A percentile compares a stretch with the other conserved stretches of the same genome.
These are phyloP conservation scores for Papio anubis DNA, from an alignment of 2,113 vertebrate species.

Conservation along the genomic window DNA sequence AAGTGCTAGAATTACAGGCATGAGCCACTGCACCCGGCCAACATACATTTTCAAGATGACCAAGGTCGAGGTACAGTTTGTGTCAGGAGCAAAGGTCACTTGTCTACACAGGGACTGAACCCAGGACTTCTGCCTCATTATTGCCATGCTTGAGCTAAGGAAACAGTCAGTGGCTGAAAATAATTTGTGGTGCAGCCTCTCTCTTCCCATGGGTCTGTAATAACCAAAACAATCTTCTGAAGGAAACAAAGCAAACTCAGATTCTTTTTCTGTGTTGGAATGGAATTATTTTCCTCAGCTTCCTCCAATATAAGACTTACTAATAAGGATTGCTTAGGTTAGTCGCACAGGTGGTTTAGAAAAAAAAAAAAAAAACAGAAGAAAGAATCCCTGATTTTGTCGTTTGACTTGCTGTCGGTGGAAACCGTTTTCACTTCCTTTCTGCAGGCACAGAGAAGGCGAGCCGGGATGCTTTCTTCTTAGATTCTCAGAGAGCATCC, in stretches of 20 bases:
- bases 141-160: background rate
- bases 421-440: background rate
- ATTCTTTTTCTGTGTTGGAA: background rate
- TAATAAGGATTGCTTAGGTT: background rate
- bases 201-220: background rate
- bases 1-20: too few species aligned
- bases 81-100: background rate
- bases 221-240: conserved; percentile 9
- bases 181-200: background rate
- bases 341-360: background rate
- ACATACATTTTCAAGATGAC: background rate
- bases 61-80: background rate
- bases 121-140: background rate
- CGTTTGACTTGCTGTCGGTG: background rate
- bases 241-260: conserved; percentile 17
- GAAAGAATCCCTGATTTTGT: background rate
- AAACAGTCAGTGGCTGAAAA: background rate
- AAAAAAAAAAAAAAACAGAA: background rate
- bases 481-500: fast-evolving
- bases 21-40: too few species aligned
- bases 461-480: background rate
- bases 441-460: background rate
- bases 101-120: background rate
- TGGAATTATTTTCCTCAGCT: background rate
- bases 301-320: background rate